These are phyloP conservation scores for Bufo gargarizans DNA, from an alignment of 2,113 vertebrate genomes.

Conservation along the genomic window DNA sequence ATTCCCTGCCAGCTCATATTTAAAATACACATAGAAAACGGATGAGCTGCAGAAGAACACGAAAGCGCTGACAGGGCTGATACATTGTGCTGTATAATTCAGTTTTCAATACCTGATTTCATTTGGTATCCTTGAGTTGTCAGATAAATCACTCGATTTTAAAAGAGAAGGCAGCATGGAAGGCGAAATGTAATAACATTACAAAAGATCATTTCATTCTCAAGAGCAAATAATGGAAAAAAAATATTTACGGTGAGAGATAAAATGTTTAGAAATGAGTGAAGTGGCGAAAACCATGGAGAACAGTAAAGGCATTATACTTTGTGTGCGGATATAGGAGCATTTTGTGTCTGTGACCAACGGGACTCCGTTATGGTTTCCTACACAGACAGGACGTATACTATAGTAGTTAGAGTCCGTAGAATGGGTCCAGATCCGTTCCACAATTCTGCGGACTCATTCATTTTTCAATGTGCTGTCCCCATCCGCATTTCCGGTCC, in stretches of 20 bases:
- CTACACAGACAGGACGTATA: no score
- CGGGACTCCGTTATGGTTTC: not conserved
- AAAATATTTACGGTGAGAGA: conserved; percentile 12
- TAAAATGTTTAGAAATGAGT: conserved; percentile 1
- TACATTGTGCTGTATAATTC: conserved; percentile 30
- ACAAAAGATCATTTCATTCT: conserved; percentile 29
- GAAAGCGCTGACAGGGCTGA: not conserved
- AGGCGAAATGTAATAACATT: conserved; percentile 10
- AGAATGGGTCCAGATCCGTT: no score
- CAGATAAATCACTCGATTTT: conserved; percentile 36
- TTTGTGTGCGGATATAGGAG: not conserved
- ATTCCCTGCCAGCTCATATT: not conserved
- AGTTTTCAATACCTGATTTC: conserved; percentile 32
- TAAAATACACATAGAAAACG: conserved; percentile 4
- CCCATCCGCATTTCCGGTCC: no score
- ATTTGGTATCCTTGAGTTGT: conserved; percentile 19
- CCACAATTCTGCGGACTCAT: no score
- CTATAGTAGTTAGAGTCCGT: no score
- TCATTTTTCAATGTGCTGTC: no score
- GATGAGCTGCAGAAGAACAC: not conserved
- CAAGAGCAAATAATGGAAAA: not conserved
- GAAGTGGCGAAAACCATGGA: not conserved
- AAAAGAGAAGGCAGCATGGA: conserved; percentile 18
- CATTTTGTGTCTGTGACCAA: no score
- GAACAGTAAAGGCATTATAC: not conserved